Evolutionary conservation across 2,113 vertebrate genomes (phyloP), one percentile per base, ranked within the genome.

Genomic region (Fukomys damarensis): DNA sequence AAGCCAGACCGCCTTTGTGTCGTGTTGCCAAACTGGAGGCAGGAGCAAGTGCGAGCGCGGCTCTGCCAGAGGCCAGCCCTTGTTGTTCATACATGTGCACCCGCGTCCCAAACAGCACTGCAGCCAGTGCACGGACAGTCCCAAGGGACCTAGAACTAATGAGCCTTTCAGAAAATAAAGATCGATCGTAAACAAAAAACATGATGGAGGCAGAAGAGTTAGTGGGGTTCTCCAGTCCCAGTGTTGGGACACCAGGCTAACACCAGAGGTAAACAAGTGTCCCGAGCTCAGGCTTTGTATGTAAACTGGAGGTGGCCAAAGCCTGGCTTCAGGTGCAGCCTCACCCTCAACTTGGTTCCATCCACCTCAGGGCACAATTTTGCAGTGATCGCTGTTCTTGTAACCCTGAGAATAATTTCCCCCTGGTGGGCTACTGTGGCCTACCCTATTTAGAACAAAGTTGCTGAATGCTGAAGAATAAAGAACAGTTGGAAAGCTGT

Each of bases 11-110:
- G 97, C 97, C 96, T 97, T 98, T 98, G 98, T 98, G 97, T 95
- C 61, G 7, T 97, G 98, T 98, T 98, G 98, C 97, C 98, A 98
- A 98, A 98, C 96, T 97, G 97, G 93, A 97, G 98, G 92, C 96
- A 95, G 98, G 87, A 97, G 97, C 63, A 52, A 97, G 96, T 72
- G 92, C 10, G 65, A 94, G 96, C 80, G 3, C 22, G 95, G 96
- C 96, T 72, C 58, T 95, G 97, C 89, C 94, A 91, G 93, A 86
- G 98, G 97, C 97, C 98, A 97, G 30, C 94, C 85, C 96, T 65
- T 89, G 91, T 68, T 96, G 97, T 96, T 92, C 82, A 52, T 66
- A 35, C 93, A 24, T 12, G 76, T 83, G 96, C 92, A 68, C 95
- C 87, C 59, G 1, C 19, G 22, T 93, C 92, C 94, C 7, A 82